Evolutionary conservation across 1,140 invertebrate species (phyloP), one percentile per base, ranked within the genome.

Genomic region (Drosophila athabasca): DNA sequence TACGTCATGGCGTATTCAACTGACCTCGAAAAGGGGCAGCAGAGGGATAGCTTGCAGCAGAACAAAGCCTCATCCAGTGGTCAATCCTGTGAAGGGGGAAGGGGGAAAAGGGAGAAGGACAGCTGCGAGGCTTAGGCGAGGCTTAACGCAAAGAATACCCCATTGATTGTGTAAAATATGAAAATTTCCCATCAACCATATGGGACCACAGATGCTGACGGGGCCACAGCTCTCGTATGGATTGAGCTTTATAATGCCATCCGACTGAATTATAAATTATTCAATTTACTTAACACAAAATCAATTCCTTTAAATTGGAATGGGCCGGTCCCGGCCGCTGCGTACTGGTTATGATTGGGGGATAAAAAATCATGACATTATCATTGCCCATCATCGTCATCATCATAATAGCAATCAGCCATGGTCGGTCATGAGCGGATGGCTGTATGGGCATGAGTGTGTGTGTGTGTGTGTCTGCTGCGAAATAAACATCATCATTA

Each of bases 401-500:
- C 60, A 58, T 57, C 17, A 50, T 59, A 43, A 58, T 13, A 39
- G 11, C 35, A 11, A 11, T 13, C 35, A 5, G 35, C 3, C 35
- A 4, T 39, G 35, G 11, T 39, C 52, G 57, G 58, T 50, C 67
- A 70, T 50, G 49, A 11, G 15, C n/a, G n/a, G n/a, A n/a, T n/a
- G n/a, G n/a, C n/a, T 64, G 24, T 62, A n/a, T 73, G 49, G 66
- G 13, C 41, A 26, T 51, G 48, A 59, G 66, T 72, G 59, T 49
- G 22, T 19, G 59, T 69, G 75, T 51, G 48, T 59, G 66, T 72
- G 59, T 49, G 22, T 19, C 54, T 69, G 75, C 35, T 13, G 35
- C 67, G 78, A 52, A 85, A 85, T 85, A 85, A 85, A 85, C 81
- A 85, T 85, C 81, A 87, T 87, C 82, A 82, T 87, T 85, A 85